Conservation (phyloP, 2,113 vertebrate species). For the Toxotes chatareus region DNA sequence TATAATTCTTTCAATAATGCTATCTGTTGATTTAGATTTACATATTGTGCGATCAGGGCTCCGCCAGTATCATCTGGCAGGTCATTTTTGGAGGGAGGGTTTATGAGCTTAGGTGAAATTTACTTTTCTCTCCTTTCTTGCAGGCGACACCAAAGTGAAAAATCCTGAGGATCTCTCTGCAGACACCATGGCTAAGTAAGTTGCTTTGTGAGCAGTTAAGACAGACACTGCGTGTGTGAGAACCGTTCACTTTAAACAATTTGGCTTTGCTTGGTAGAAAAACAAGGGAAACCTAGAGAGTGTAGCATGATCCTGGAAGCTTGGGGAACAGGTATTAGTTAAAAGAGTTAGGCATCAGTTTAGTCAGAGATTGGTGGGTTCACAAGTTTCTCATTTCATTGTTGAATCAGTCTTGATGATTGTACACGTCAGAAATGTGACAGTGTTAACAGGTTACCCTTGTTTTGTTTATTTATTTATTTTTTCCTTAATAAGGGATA, state of each 20-base stretch:
- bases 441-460: background rate
- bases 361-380: background rate
- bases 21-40: too few relatives aligned
- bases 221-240: background rate
- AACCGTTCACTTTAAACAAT: background rate
- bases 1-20: background rate
- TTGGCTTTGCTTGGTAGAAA: background rate
- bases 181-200: constrained; percentile 98
- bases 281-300: background rate
- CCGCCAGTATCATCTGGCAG: background rate
- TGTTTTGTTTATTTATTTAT: background rate
- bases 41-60: background rate
- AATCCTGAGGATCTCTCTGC: constrained; percentile 95
- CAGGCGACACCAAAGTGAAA: constrained; percentile 95
- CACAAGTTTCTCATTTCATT: background rate
- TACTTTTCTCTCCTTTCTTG: constrained; percentile 27
- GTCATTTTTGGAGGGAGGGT: background rate
- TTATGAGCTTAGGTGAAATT: background rate
- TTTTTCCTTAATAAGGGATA: constrained; percentile 84
- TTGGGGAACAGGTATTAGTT: too few relatives aligned
- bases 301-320: too few relatives aligned
- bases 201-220: constrained; percentile 13
- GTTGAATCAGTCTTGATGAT: background rate
- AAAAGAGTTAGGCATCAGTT: background rate
- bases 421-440: background rate